A percentile compares a stretch with the other conserved stretches of the same genome.
These are phyloP conservation scores for Dysmachus trigonus DNA, from an alignment of 2,888 invertebrate species.

Conservation along the genomic window DNA sequence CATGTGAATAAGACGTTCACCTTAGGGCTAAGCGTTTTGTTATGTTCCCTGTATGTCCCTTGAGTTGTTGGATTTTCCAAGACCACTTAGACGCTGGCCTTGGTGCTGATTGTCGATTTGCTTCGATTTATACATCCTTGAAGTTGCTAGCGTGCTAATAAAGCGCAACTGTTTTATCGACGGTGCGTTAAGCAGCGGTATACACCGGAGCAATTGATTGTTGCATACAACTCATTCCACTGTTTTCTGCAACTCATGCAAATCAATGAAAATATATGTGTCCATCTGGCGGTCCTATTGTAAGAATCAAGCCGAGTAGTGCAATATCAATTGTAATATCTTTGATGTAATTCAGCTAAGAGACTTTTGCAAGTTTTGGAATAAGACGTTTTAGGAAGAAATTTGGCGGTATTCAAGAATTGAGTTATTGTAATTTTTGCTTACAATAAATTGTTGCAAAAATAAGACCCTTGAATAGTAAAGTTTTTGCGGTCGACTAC, in stretches of 20 bases:
- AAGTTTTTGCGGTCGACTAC: too few species aligned
- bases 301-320: not conserved
- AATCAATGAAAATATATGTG: not conserved
- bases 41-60: not conserved
- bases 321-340: not conserved
- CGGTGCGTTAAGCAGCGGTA: not conserved
- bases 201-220: not conserved
- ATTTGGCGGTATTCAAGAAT: not conserved
- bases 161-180: not conserved
- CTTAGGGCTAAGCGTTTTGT: slow-evolving; percentile 12
- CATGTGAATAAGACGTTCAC: not conserved
- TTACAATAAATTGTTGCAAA: not conserved
- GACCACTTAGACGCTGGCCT: not conserved
- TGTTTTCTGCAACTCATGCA: not conserved
- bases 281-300: not conserved
- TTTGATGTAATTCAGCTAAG: not conserved
- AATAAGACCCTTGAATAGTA: not conserved
- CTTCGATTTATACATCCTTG: not conserved
- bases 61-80: not conserved
- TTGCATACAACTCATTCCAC: not conserved
- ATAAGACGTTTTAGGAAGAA: not conserved
- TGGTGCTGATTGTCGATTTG: not conserved
- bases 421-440: not conserved
- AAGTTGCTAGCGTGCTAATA: not conserved
- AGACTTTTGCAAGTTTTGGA: not conserved